These are phyloP conservation scores for Syngnathus acus DNA, from an alignment of 2,797 vertebrate species.

Conservation along the genomic window DNA sequence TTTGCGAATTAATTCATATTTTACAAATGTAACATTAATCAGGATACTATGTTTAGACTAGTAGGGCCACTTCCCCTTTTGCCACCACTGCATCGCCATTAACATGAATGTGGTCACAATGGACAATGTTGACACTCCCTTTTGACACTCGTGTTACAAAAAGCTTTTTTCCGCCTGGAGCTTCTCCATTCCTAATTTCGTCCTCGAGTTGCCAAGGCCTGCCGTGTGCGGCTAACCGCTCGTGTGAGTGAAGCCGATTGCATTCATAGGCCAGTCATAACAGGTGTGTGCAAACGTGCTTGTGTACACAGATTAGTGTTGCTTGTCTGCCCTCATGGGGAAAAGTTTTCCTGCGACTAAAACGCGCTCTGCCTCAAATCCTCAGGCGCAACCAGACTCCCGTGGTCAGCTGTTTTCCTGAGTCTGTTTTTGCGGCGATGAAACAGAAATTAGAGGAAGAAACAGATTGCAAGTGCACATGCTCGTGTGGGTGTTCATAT, in stretches of 20 bases:
- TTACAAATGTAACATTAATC: too few relatives aligned
- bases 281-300: constrained; percentile 21
- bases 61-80: too few relatives aligned
- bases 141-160: constrained; percentile 22
- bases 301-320: constrained; percentile 14
- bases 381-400: not conserved
- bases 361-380: constrained; percentile 7
- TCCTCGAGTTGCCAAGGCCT: constrained; percentile 26
- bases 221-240: constrained; percentile 29
- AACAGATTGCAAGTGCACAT: constrained; percentile 40
- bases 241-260: constrained; percentile 16
- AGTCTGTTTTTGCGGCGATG: constrained; percentile 12
- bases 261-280: constrained; percentile 27
- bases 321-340: constrained; percentile 14
- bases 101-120: constrained; percentile 5
- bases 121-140: constrained; percentile 5
- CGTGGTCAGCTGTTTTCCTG: constrained; percentile 20
- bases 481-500: constrained; percentile 25
- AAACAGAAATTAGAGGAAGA: constrained; percentile 41
- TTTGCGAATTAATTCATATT: too few relatives aligned
- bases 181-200: constrained; percentile 22
- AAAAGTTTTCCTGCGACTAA: constrained; percentile 26
- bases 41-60: too few relatives aligned
- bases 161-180: constrained; percentile 20
- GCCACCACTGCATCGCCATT: not conserved